A percentile compares a stretch with the other conserved stretches of the same genome.
Conservation (phyloP, 2,888 invertebrate genomes). For the Monoplex corrugatus region DNA sequence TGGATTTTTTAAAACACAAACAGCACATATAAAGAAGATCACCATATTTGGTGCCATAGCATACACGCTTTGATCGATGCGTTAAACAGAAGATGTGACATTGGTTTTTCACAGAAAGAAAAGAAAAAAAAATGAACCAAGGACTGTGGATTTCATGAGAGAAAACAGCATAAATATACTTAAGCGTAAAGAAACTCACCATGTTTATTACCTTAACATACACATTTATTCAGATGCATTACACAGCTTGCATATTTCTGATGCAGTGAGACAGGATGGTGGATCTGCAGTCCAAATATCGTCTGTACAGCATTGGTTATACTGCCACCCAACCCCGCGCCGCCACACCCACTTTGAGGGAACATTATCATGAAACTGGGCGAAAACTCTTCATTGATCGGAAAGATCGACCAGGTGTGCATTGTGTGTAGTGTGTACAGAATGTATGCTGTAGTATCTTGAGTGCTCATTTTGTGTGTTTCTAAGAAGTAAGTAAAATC, state of each 20-base stretch:
- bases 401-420: conserved; percentile 62
- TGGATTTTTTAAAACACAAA: not conserved
- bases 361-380: conserved; percentile 66
- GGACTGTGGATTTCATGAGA: no score
- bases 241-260: not conserved
- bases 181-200: no score
- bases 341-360: conserved; percentile 63
- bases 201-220: not conserved
- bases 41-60: not conserved
- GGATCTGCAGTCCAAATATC: conserved; percentile 72
- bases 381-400: conserved; percentile 53
- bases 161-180: no score
- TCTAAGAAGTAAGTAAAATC: no score
- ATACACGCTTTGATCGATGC: not conserved
- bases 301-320: conserved; percentile 72
- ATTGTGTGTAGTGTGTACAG: not conserved
- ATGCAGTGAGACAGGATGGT: conserved; percentile 64
- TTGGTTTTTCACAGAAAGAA: not conserved
- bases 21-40: not conserved
- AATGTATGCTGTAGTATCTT: not conserved
- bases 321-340: conserved; percentile 62
- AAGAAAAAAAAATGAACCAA: not conserved
- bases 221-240: not conserved
- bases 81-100: not conserved
- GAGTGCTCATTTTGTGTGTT: not conserved